Base-by-base conservation (phyloP, 2,888 invertebrate species). In the Phaonia tiefii region DNA sequence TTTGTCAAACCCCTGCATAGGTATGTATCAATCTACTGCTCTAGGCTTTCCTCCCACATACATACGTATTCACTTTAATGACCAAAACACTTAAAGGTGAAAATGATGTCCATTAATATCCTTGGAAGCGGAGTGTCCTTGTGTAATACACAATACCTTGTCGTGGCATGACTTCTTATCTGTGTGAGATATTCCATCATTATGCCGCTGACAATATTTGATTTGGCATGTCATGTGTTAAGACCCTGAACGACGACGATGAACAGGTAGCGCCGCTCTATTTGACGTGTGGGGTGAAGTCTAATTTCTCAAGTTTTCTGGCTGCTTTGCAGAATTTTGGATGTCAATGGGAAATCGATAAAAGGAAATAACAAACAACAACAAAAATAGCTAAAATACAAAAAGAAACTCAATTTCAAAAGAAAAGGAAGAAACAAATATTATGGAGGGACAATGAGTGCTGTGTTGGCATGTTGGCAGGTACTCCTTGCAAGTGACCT, bases 391-490 rank as follows among this genome's bases (percentile, higher is more conserved):
- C 1, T 65, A 25, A n/a, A n/a, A n/a, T n/a, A n/a, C 20, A 46
- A n/a, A 37, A 37, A 39, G 4, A 51, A 31, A 26, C 11, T 10
- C 69, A 54, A 46, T n/a, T 17, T 26, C 22, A 17, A 42, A 42
- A 49, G 60, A 11, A 15, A 42, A 5, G 11, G 5, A 65, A 65
- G 42, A 70, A 60, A 31, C 31, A 8, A 54, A 60, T 72, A 60
- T 49, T 31, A 56, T 63, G 25, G 63, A 26, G 54, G 56, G 54
- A 1, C 11, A 69, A 31, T 3, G 8, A 31, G 31, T 31, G 4
- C 49, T 54, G 70, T 70, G 20, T 56, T 79, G 79, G 69, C 74
- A 79, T 79, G 46, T 51, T 72, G 5, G 25, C n/a, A n/a, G n/a
- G n/a, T n/a, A n/a, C n/a, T n/a, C 37, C 42, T n/a, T 26, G 49